Conservation (phyloP, 1,140 invertebrate genomes). For the Formica exsecta region DNA sequence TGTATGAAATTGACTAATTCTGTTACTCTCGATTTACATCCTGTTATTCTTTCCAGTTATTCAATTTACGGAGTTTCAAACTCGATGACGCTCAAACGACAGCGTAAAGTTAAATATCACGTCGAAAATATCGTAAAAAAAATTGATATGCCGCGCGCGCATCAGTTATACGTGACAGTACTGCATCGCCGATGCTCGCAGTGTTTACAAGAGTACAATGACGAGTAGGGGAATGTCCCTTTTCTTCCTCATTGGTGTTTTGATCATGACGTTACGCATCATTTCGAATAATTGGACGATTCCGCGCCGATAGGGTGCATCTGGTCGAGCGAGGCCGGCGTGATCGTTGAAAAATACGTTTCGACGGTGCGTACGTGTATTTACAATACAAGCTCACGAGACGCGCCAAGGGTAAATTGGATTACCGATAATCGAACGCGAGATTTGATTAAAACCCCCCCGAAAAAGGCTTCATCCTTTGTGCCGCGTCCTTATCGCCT, state of each 20-base stretch:
- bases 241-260: slow-evolving; percentile 46
- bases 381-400: slow-evolving; percentile 54
- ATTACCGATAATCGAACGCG: slow-evolving; percentile 78
- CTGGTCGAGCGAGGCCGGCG: slow-evolving; percentile 52
- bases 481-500: slow-evolving; percentile 65
- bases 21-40: background rate
- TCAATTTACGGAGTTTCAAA: slow-evolving; percentile 26
- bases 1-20: slow-evolving; percentile 14
- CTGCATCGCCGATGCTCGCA: background rate
- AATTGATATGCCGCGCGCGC: slow-evolving; percentile 39
- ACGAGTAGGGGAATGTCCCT: slow-evolving; percentile 21
- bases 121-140: slow-evolving; percentile 28
- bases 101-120: slow-evolving; percentile 39
- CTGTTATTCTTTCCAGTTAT: slow-evolving; percentile 25
- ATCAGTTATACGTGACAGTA: slow-evolving; percentile 48
- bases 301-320: slow-evolving; percentile 64
- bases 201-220: slow-evolving; percentile 37
- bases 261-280: slow-evolving; percentile 62
- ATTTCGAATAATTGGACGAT: slow-evolving; percentile 74
- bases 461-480: slow-evolving; percentile 74
- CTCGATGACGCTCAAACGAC: slow-evolving; percentile 1
- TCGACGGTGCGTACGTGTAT: background rate
- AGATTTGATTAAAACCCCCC: slow-evolving; percentile 76
- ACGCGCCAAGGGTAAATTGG: slow-evolving; percentile 75
- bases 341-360: slow-evolving; percentile 63